Conservation (phyloP, 1,140 invertebrate species). For the Procambarus virginalis region DNA sequence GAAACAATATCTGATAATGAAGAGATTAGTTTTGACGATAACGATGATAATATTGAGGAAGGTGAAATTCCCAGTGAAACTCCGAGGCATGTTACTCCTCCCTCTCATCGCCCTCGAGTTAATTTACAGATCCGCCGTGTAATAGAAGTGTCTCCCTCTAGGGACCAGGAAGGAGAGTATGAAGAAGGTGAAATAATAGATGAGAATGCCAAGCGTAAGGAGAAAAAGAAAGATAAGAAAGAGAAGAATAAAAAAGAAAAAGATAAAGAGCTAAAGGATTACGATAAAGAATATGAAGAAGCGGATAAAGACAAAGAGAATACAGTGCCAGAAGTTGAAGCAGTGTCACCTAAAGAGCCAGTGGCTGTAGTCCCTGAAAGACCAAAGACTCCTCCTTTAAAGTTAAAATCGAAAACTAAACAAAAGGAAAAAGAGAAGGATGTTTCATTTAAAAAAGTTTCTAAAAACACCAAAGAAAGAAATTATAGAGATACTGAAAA, state of each 20-base stretch:
- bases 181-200: constrained; percentile 79
- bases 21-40: constrained; percentile 71
- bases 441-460: constrained; percentile 70
- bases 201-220: constrained; percentile 72
- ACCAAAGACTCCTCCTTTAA: constrained; percentile 31
- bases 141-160: constrained; percentile 68
- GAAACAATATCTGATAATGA: constrained; percentile 82
- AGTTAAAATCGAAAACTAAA: constrained; percentile 30
- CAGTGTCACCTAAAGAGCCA: constrained; percentile 12
- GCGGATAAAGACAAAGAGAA: constrained; percentile 73
- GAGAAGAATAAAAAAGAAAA: constrained; percentile 67
- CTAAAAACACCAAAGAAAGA: constrained; percentile 72
- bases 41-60: constrained; percentile 70
- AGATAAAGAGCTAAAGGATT: constrained; percentile 30
- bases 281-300: constrained; percentile 69
- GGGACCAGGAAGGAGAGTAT: constrained; percentile 71
- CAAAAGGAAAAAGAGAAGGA: constrained; percentile 58
- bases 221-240: constrained; percentile 72
- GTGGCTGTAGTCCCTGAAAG: constrained; percentile 17
- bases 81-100: constrained; percentile 53
- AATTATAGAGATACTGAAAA: constrained; percentile 69
- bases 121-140: constrained; percentile 59
- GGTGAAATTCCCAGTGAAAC: constrained; percentile 70
- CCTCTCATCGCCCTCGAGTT: constrained; percentile 54
- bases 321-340: constrained; percentile 52